Evolutionary conservation across 2,888 invertebrate species (phyloP).

Genomic region (Cephus rjabovi): DNA sequence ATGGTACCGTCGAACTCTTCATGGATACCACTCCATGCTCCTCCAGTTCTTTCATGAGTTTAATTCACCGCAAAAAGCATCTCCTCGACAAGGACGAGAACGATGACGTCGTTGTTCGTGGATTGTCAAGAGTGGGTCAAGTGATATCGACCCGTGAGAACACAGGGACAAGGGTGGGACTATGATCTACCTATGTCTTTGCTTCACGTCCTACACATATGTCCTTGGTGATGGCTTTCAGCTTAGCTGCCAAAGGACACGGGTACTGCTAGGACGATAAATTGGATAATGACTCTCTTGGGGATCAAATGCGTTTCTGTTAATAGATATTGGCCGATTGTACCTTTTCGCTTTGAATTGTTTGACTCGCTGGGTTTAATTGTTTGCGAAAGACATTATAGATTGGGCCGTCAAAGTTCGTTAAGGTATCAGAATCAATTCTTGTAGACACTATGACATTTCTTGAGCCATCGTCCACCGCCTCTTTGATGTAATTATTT

Average conservation of each 20-base stretch:
- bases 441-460: background rate
- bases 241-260: background rate
- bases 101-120: background rate
- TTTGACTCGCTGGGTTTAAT: background rate
- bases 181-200: background rate
- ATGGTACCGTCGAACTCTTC: background rate
- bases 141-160: constrained; percentile 46
- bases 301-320: background rate
- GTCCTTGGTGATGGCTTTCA: background rate
- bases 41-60: background rate
- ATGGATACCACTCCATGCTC: background rate
- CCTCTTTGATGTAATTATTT: background rate
- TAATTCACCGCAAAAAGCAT: background rate
- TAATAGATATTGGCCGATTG: background rate
- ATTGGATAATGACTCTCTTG: background rate
- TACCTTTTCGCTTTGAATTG: background rate
- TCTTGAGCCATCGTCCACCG: background rate
- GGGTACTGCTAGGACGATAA: background rate
- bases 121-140: constrained; percentile 46
- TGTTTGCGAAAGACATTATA: background rate
- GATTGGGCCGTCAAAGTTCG: background rate
- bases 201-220: background rate
- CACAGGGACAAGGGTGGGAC: constrained; percentile 4
- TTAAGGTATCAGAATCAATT: background rate
- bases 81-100: background rate